A percentile compares a stretch with the other conserved stretches of the same genome.
Evolutionary conservation across 2,797 vertebrate species (phyloP).

Genomic region (Tolypeutes matacus): DNA sequence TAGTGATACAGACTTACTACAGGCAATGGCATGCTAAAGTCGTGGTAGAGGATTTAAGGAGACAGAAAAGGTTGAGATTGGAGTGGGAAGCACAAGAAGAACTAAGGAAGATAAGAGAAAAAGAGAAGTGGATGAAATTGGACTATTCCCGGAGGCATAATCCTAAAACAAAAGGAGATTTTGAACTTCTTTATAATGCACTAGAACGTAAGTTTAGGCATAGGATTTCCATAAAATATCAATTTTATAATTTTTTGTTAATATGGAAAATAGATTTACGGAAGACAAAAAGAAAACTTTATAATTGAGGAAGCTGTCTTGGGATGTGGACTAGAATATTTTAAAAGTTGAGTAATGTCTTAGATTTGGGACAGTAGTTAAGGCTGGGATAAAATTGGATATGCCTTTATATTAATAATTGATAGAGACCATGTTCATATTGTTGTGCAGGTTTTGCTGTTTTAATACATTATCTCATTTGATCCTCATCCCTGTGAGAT

Average conservation of each 20-base stretch:
- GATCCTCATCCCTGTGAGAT: neutral
- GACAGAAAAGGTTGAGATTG: slow-evolving; percentile 85
- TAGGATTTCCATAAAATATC: slow-evolving; percentile 23
- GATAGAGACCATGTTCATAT: neutral
- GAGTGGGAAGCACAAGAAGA: slow-evolving; percentile 90
- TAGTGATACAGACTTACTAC: slow-evolving; percentile 91
- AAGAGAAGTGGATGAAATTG: slow-evolving; percentile 88
- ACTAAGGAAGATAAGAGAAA: slow-evolving; percentile 87
- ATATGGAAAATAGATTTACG: neutral
- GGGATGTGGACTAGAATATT: slow-evolving; percentile 36
- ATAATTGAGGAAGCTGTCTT: slow-evolving; percentile 7
- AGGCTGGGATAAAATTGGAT: neutral
- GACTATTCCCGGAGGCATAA: slow-evolving; percentile 90
- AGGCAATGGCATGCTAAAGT: slow-evolving; percentile 91
- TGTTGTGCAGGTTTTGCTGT: neutral
- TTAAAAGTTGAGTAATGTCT: slow-evolving; percentile 8
- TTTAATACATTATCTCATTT: neutral
- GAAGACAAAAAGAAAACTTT: slow-evolving; percentile 39
- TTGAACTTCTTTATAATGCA: slow-evolving; percentile 93
- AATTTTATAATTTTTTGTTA: neutral
- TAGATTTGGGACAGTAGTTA: slow-evolving; percentile 33
- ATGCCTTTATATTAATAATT: neutral
- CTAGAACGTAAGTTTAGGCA: slow-evolving; percentile 92
- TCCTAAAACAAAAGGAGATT: slow-evolving; percentile 93
- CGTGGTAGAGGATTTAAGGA: slow-evolving; percentile 87